Evolutionary conservation across 1,140 invertebrate genomes (phyloP).

Genomic region (Diachasma alloeum): DNA sequence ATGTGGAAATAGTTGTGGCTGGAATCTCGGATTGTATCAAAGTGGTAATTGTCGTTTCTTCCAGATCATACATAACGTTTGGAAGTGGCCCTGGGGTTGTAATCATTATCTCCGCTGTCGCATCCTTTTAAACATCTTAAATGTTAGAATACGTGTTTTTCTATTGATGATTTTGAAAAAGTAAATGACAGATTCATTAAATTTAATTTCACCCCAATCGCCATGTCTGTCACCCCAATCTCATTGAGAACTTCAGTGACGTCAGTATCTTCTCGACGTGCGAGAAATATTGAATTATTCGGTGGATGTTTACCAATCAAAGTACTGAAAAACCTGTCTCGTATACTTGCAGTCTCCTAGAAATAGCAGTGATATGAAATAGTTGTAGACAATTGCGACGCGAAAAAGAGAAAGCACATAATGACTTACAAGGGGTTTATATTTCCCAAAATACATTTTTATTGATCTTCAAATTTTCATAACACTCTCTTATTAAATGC

Average conservation of each 20-base stretch:
- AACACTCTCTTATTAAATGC: background rate
- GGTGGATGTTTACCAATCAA: background rate
- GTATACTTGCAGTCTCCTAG: background rate
- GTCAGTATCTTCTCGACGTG: slow-evolving; percentile 13
- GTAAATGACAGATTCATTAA: background rate
- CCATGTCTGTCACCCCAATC: slow-evolving; percentile 36
- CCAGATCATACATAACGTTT: slow-evolving; percentile 45
- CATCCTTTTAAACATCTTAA: slow-evolving; percentile 33
- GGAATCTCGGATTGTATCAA: slow-evolving; percentile 3
- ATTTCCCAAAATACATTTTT: slow-evolving; percentile 7
- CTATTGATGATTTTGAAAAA: background rate
- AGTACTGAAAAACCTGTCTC: background rate
- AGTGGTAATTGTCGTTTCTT: slow-evolving; percentile 18
- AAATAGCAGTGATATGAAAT: background rate
- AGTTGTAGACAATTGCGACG: background rate
- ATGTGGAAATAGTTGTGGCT: background rate
- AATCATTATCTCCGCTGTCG: slow-evolving; percentile 43
- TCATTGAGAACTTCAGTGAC: slow-evolving; percentile 38
- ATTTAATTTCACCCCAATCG: slow-evolving; percentile 36
- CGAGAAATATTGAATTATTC: background rate
- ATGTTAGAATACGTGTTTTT: background rate
- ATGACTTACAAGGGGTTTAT: background rate
- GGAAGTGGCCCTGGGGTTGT: slow-evolving; percentile 46
- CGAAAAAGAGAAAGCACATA: background rate
- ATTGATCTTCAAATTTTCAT: background rate